phyloP scores from a whole-genome alignment of 92 coral and sea anemone species.

The Chrysogorgia sp. region DNA sequence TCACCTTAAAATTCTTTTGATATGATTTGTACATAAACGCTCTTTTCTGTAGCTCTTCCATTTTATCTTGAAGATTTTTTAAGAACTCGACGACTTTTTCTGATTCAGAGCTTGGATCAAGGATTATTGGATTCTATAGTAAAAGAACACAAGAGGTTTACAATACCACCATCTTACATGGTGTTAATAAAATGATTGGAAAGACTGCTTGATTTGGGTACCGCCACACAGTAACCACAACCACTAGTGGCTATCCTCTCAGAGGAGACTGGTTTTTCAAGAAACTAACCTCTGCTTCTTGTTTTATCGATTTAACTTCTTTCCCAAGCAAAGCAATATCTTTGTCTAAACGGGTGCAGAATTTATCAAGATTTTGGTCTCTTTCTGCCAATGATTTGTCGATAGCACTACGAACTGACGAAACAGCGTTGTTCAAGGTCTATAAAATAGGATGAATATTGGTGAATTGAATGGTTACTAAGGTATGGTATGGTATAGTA shows the following conservation, averaged over 20 bases:
- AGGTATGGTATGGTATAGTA: background rate
- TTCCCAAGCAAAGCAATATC: constrained; percentile 86
- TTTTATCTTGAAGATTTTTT: constrained; percentile 75
- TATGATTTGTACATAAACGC: constrained; percentile 85
- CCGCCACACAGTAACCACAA: background rate
- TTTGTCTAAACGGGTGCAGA: constrained; percentile 95
- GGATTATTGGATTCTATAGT: constrained; percentile 86
- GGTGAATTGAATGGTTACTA: background rate
- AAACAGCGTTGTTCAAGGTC: constrained; percentile 91
- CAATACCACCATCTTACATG: background rate
- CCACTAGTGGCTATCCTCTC: no score
- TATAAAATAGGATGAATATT: constrained; percentile 13
- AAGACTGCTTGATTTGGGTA: background rate
- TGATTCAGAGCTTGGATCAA: constrained; percentile 87
- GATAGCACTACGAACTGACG: constrained; percentile 93
- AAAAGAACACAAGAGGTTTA: background rate
- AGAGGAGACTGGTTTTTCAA: background rate
- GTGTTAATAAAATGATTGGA: background rate
- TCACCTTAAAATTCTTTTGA: constrained; percentile 93
- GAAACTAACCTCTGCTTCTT: constrained; percentile 86
- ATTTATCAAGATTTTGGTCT: constrained; percentile 94
- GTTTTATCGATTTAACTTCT: constrained; percentile 93
- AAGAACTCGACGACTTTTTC: constrained; percentile 74
- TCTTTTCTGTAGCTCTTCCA: constrained; percentile 80
- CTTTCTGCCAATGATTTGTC: constrained; percentile 98